Evolutionary conservation across 2,113 vertebrate species (phyloP).

Genomic region (Raphicerus campestris): DNA sequence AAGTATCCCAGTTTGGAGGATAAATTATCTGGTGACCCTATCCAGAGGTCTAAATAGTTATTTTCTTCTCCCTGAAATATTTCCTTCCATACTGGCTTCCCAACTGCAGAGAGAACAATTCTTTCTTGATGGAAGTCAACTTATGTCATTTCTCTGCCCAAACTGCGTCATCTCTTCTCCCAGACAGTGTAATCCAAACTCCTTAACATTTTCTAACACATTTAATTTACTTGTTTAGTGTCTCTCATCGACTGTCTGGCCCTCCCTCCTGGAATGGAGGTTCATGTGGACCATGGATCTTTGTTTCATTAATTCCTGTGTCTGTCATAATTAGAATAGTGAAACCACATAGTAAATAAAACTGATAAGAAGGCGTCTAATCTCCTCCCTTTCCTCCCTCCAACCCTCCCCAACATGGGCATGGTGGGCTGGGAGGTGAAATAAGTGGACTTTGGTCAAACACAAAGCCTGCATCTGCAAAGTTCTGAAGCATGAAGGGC

Average conservation of each 20-base stretch:
- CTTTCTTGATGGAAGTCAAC: background rate
- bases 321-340: background rate
- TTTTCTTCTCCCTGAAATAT: background rate
- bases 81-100: background rate
- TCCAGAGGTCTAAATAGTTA: background rate
- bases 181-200: background rate
- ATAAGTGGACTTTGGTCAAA: background rate
- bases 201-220: background rate
- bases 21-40: background rate
- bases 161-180: background rate
- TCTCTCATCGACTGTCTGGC: background rate
- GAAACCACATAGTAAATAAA: background rate
- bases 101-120: background rate
- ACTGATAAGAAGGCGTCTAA: background rate
- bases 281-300: fast-evolving
- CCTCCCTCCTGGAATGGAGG: background rate
- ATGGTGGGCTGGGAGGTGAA: background rate
- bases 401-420: background rate
- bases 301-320: background rate
- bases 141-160: background rate
- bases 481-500: background rate
- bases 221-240: background rate
- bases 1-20: background rate
- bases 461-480: background rate
- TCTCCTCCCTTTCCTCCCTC: background rate